phyloP scores from a whole-genome alignment of 1,140 invertebrate species.

The Acromyrmex echinatior region DNA sequence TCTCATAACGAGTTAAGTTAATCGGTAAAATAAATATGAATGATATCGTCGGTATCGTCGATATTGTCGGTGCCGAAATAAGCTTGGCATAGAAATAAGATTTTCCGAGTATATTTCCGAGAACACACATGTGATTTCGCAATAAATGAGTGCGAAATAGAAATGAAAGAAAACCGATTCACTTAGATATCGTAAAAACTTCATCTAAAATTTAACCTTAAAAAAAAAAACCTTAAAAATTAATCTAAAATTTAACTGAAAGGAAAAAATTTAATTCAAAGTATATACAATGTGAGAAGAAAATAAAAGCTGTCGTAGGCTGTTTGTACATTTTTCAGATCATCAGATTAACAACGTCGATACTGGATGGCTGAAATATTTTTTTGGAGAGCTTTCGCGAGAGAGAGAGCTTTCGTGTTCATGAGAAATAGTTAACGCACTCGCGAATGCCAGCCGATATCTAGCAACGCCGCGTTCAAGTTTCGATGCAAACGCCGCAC shows the following conservation, averaged over 20 bases:
- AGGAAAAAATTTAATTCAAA: neutral
- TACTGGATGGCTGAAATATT: neutral
- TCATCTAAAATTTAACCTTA: too few species aligned
- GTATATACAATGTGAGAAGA: neutral
- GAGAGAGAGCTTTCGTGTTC: neutral
- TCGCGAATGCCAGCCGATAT: slow-evolving; percentile 14
- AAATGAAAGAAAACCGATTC: neutral
- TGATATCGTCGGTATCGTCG: neutral
- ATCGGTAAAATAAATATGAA: slow-evolving; percentile 44
- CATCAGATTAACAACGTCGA: slow-evolving; percentile 8
- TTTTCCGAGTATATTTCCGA: too few species aligned
- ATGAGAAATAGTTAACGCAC: neutral
- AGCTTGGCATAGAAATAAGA: neutral
- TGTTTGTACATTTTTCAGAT: neutral
- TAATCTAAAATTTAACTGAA: neutral
- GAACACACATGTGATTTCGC: neutral
- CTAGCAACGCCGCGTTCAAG: slow-evolving; percentile 41
- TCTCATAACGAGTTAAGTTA: slow-evolving; percentile 11
- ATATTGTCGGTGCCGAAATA: neutral
- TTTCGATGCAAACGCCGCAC: slow-evolving; percentile 36
- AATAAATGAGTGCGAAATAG: neutral
- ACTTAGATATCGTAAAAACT: neutral
- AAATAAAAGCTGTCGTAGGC: neutral
- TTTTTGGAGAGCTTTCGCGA: slow-evolving; percentile 4
- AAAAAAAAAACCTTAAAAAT: too few species aligned